phyloP scores from a whole-genome alignment of 37 sponge, comb jelly and placozoan species.

The Oopsacas minuta region DNA sequence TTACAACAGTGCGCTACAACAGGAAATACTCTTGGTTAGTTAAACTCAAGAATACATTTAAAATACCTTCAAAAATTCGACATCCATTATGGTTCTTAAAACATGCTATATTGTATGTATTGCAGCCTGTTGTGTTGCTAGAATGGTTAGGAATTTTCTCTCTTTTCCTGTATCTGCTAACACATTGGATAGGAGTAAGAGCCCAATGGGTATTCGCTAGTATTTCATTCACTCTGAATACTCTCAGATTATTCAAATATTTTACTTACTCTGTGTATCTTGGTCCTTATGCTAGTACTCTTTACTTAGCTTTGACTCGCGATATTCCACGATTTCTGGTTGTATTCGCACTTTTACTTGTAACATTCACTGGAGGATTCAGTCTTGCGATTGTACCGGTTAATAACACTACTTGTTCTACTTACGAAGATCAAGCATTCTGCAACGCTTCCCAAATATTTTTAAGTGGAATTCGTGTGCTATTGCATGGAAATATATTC shows the following conservation, averaged over 20 bases:
- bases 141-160: neutral
- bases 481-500: neutral
- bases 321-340: neutral
- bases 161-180: neutral
- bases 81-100: neutral
- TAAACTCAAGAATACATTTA: neutral
- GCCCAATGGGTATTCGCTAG: conserved; percentile 5
- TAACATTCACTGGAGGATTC: neutral
- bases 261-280: neutral
- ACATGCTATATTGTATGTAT: neutral
- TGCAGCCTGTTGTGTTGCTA: neutral
- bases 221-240: neutral
- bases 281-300: neutral
- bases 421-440: neutral
- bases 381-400: neutral
- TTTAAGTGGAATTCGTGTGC: conserved; percentile 1
- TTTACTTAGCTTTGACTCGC: neutral
- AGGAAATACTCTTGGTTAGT: neutral
- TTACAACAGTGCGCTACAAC: neutral
- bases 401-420: neutral
- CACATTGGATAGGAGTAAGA: neutral
- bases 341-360: neutral
- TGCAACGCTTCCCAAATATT: neutral
- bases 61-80: neutral
- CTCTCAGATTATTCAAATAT: conserved; percentile 1